Percentiles rank a stretch among this genome's conserved stretches.
These are phyloP conservation scores for Chrysotoxum bicinctum DNA, from an alignment of 2,888 invertebrate genomes.

Conservation along the genomic window DNA sequence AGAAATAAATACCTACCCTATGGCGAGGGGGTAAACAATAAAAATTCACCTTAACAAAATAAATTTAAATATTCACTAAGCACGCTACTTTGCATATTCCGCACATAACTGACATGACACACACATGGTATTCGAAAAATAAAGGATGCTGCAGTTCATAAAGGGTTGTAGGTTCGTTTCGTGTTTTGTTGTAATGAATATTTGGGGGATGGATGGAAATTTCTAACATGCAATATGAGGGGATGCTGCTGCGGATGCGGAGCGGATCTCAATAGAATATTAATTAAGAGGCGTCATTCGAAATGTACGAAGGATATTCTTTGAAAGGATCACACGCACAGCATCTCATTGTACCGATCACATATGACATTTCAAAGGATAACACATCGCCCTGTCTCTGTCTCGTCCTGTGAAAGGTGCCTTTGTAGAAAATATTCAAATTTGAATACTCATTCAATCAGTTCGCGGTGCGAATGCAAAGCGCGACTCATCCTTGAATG, in stretches of 20 bases:
- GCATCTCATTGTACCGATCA: slow-evolving; percentile 41
- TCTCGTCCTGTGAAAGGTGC: slow-evolving; percentile 40
- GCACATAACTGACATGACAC: slow-evolving; percentile 50
- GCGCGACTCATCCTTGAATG: slow-evolving; percentile 57
- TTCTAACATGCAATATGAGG: slow-evolving; percentile 35
- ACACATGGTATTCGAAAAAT: slow-evolving; percentile 31
- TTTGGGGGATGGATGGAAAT: slow-evolving; percentile 47
- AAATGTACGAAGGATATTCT: slow-evolving; percentile 23
- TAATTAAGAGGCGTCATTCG: slow-evolving; percentile 69
- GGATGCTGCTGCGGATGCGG: slow-evolving; percentile 48
- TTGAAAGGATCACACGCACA: slow-evolving; percentile 47
- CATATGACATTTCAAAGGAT: slow-evolving; percentile 63
- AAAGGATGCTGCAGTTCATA: slow-evolving; percentile 56
- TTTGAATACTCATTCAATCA: slow-evolving; percentile 61
- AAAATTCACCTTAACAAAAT: slow-evolving; percentile 47
- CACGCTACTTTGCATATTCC: slow-evolving; percentile 69
- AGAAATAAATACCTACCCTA: slow-evolving; percentile 20
- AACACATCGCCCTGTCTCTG: slow-evolving; percentile 13
- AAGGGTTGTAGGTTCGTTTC: slow-evolving; percentile 48
- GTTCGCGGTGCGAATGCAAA: slow-evolving; percentile 10
- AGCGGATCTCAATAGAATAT: slow-evolving; percentile 70
- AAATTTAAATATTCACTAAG: slow-evolving; percentile 69
- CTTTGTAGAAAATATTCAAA: slow-evolving; percentile 35
- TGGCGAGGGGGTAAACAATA: slow-evolving; percentile 35
- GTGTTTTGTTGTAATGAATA: not conserved